A percentile compares a stretch with the other conserved stretches of the same genome.
phyloP scores from a whole-genome alignment of 53 echinoderm and acorn worm genomes.

The Antedon mediterranea region DNA sequence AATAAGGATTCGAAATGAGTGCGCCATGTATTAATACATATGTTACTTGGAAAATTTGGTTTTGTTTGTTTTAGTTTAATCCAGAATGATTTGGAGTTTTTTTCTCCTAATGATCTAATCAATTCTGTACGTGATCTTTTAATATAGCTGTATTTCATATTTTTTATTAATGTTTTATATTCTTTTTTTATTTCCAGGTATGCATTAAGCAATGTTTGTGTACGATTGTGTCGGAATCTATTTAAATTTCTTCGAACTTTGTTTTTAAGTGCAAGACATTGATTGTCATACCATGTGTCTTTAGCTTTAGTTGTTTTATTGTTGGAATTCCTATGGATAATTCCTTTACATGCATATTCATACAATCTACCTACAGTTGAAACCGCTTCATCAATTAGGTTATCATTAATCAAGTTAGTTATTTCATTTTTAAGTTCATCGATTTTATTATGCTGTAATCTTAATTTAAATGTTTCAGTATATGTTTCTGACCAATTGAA shows the following conservation, averaged over 20 bases:
- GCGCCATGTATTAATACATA: neutral
- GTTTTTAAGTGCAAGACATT: neutral
- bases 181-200: neutral
- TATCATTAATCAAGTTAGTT: neutral
- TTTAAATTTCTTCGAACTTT: neutral
- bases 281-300: neutral
- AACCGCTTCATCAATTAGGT: neutral
- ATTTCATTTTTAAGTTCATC: neutral
- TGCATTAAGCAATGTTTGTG: neutral
- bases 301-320: neutral
- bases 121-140: neutral
- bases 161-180: neutral
- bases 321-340: neutral
- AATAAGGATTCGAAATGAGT: neutral
- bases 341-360: neutral
- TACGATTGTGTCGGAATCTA: neutral
- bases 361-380: neutral
- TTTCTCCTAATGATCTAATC: neutral
- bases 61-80: neutral
- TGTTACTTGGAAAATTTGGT: neutral
- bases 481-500: neutral
- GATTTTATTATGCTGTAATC: neutral
- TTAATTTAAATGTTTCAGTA: neutral
- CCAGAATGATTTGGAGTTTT: neutral
- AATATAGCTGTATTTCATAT: neutral